phyloP scores from a whole-genome alignment of 2,888 invertebrate species.

The Ornithoptera priamus region DNA sequence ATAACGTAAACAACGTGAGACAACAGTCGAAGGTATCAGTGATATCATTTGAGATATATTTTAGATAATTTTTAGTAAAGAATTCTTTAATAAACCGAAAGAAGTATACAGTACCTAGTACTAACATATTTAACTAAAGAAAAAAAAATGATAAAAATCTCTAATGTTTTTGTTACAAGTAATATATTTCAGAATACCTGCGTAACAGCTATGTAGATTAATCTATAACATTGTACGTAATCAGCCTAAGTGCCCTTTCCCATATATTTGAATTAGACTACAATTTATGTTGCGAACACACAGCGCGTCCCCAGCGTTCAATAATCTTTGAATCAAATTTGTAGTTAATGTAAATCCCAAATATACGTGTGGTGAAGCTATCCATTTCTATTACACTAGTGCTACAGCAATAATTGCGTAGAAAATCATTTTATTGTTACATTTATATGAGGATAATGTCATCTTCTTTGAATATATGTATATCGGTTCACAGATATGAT shows the following conservation, averaged over 20 bases:
- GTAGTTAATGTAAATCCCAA: constrained; percentile 10
- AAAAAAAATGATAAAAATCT: too few relatives aligned
- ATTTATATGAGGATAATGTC: background rate
- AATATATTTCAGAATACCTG: constrained; percentile 24
- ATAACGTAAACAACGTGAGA: too few relatives aligned
- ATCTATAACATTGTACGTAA: constrained; percentile 53
- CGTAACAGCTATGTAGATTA: constrained; percentile 32
- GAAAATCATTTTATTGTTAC: background rate
- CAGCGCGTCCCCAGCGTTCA: constrained; percentile 33
- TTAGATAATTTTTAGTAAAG: too few relatives aligned
- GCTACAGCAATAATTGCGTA: background rate
- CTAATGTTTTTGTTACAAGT: constrained; percentile 4
- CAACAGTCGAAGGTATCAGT: too few relatives aligned
- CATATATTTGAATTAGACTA: constrained; percentile 64
- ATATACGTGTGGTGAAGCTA: constrained; percentile 3
- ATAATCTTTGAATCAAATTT: constrained; percentile 24
- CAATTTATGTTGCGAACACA: constrained; percentile 25
- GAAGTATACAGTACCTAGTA: too few relatives aligned
- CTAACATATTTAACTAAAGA: too few relatives aligned
- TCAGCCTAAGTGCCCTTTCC: constrained; percentile 72
- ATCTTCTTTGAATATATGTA: too few relatives aligned
- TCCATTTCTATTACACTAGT: background rate
- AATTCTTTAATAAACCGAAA: too few relatives aligned
- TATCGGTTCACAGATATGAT: too few relatives aligned
- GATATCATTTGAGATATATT: too few relatives aligned